Evolutionary conservation across 2,113 vertebrate genomes (phyloP), one percentile per base, ranked within the genome.

Genomic region (Odontesthes bonariensis): DNA sequence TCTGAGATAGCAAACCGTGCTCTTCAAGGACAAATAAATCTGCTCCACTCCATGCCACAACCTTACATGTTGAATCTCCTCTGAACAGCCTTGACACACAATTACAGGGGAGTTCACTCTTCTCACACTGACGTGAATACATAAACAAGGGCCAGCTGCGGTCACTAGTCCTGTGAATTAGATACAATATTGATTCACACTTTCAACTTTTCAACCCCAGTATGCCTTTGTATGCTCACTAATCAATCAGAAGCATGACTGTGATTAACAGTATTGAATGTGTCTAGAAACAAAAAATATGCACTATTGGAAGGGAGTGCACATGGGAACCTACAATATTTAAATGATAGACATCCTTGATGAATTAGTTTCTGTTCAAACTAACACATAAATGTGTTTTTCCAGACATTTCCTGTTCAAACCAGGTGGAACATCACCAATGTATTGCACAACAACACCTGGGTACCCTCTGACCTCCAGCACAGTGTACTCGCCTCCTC

Each of bases 351-450:
- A 58, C 54, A 16, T 55, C 52, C n/a, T 53, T 64, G 3, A 65
- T 4, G 51, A 55, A n/a, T 14, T 27, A 14, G 1, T 17, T 73
- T 64, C 6, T 55, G 42, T 38, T 49, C 1, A 52, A 33, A 55
- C 59, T n/a, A 72, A 77, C 5, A 38, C 17, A 17, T 16, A 49
- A 3, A 27, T 67, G 12, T 77, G 11, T 82, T 65, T 84, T 56
- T 22, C 62, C 93, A 99, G 98, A 94, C 98, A 99, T 91, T 99
- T 99, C 94, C 94, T 99, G 60, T 99, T 99, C 94, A 99, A 99
- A 93, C 97, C 98, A 0, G 97, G 98, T 79, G 98, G 97, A 75
- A 97, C 96, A 38, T 99, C 98, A 64, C 98, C 98, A 0, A 96
- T 99, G 91, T 99, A 98, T 94, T 99, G 98, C 94, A 97, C 97